These are phyloP conservation scores for Eueides isabella DNA, from an alignment of 1,140 invertebrate species.

Conservation along the genomic window DNA sequence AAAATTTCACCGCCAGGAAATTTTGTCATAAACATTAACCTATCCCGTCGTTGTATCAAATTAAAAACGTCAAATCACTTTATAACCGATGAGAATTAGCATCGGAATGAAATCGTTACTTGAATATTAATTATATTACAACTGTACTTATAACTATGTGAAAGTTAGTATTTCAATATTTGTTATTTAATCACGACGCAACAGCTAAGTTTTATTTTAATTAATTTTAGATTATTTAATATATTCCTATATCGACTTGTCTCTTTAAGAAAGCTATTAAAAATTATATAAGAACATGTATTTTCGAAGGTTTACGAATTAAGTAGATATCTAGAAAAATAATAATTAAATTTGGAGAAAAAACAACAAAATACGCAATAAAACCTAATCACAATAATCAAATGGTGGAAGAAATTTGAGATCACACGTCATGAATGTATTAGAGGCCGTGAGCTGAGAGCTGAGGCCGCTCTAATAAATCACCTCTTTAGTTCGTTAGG, in stretches of 20 bases:
- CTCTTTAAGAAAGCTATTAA: no score
- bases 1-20: conserved; percentile 72
- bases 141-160: background rate
- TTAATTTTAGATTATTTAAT: background rate
- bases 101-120: conserved; percentile 27
- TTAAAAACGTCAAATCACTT: conserved; percentile 29
- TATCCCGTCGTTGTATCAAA: conserved; percentile 22
- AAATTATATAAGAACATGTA: no score
- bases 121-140: conserved; percentile 14
- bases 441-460: conserved; percentile 57
- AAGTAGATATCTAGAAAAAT: no score
- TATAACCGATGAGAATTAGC: conserved; percentile 6
- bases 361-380: conserved; percentile 34
- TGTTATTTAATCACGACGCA: background rate
- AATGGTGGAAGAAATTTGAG: conserved; percentile 39
- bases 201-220: background rate
- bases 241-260: background rate
- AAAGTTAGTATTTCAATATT: conserved; percentile 6
- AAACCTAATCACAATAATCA: conserved; percentile 45
- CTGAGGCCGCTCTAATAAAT: conserved; percentile 67
- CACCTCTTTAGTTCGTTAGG: conserved; percentile 76
- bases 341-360: background rate
- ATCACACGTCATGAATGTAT: conserved; percentile 74
- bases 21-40: conserved; percentile 55
- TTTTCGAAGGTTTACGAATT: no score